Conservation (phyloP, 35 echinoderm and acorn worm species). For the Amphiura filiformis region DNA sequence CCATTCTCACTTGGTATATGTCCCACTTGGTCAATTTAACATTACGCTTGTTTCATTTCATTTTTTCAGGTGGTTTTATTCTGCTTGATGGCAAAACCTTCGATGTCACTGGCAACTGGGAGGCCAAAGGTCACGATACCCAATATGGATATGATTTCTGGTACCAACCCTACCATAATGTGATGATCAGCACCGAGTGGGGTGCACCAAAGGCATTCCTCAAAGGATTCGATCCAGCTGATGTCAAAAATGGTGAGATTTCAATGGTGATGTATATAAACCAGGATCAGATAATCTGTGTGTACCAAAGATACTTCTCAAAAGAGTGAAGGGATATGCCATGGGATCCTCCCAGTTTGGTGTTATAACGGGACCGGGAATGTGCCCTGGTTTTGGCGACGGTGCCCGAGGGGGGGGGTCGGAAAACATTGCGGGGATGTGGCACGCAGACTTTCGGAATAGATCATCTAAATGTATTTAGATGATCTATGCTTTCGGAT, state of each 20-base stretch:
- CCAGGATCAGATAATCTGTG: not conserved
- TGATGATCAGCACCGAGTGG: conserved; percentile 98
- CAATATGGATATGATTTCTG: conserved; percentile 91
- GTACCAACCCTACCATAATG: conserved; percentile 98
- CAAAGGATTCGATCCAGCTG: conserved; percentile 92
- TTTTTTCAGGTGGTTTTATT: conserved; percentile 87
- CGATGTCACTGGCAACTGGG: conserved; percentile 94
- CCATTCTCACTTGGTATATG: too few relatives aligned
- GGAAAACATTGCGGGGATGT: too few relatives aligned
- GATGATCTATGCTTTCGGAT: too few relatives aligned
- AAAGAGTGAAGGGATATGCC: not conserved
- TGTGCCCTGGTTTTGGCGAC: too few relatives aligned
- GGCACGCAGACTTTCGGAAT: too few relatives aligned
- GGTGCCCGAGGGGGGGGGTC: too few relatives aligned
- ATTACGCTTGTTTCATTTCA: too few relatives aligned
- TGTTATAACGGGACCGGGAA: too few relatives aligned
- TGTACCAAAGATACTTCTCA: not conserved
- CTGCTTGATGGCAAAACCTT: conserved; percentile 83
- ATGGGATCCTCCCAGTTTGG: too few relatives aligned
- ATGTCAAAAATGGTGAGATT: conserved; percentile 82
- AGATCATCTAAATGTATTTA: too few relatives aligned
- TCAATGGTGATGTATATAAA: not conserved
- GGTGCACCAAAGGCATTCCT: conserved; percentile 95
- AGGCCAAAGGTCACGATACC: conserved; percentile 50
- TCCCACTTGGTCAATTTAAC: too few relatives aligned